Conservation (phyloP, 2,797 vertebrate genomes). For the Glossophaga mutica region DNA sequence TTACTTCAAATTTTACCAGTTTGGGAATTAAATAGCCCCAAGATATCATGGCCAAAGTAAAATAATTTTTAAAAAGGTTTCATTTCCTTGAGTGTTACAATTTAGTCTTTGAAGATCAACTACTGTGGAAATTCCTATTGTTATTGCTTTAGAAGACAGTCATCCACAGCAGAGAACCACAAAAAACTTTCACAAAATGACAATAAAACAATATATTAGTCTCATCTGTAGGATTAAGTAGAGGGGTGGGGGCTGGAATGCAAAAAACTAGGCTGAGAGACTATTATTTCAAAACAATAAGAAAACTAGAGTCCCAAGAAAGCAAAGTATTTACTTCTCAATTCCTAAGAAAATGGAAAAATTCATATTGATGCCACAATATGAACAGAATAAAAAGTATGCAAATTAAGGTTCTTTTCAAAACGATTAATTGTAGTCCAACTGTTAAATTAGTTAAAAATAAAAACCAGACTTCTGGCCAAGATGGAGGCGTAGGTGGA, state of each 20-base stretch:
- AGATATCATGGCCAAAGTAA: not conserved
- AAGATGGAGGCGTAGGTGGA: no score
- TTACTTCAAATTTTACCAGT: constrained; percentile 20
- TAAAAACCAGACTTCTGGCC: no score
- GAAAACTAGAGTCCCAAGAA: constrained; percentile 27
- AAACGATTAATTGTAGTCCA: constrained; percentile 42
- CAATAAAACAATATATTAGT: not conserved
- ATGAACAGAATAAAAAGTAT: not conserved
- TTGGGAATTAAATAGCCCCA: constrained; percentile 17
- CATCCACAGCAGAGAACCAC: not conserved
- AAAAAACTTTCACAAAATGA: not conserved
- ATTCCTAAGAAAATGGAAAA: constrained; percentile 14
- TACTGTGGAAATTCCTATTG: not conserved
- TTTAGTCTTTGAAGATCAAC: constrained; percentile 36
- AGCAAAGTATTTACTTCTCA: constrained; percentile 24
- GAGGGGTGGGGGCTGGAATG: not conserved
- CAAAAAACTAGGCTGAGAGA: not conserved
- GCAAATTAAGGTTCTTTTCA: not conserved
- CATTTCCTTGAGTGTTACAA: constrained; percentile 6
- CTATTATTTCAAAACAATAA: constrained; percentile 12
- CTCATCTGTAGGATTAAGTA: not conserved
- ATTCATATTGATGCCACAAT: not conserved
- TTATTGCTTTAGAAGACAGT: not conserved
- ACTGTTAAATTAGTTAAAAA: constrained; percentile 29
- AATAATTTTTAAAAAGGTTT: not conserved